phyloP scores from a whole-genome alignment of 2,113 vertebrate species.

The Sitta europaea region DNA sequence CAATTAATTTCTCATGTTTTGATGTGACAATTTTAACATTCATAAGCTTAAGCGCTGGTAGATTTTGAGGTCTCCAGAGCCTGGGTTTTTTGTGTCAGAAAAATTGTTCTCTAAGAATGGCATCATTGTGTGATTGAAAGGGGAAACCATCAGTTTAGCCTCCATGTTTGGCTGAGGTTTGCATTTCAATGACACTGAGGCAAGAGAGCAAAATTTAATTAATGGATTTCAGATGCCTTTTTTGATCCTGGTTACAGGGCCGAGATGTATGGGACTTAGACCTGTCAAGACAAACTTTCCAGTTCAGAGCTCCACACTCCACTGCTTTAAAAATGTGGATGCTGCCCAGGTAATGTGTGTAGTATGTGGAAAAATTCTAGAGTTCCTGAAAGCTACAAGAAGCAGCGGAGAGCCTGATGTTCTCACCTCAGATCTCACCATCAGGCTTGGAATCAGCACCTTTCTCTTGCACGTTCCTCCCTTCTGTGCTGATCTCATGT shows the following conservation, averaged over 20 bases:
- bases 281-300: background rate
- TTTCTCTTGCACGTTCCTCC: background rate
- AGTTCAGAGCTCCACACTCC: background rate
- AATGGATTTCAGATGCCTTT: background rate
- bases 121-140: background rate
- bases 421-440: background rate
- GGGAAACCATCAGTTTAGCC: background rate
- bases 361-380: background rate
- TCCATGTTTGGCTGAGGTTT: background rate
- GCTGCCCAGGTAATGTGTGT: background rate
- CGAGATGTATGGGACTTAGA: background rate
- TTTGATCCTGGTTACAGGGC: background rate
- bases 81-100: background rate
- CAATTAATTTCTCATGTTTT: background rate
- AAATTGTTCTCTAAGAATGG: background rate
- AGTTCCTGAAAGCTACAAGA: background rate
- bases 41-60: background rate
- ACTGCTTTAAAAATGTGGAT: background rate
- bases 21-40: background rate
- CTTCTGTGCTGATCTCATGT: rapidly evolving
- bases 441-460: background rate
- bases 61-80: background rate
- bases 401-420: background rate
- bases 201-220: background rate
- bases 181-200: background rate